phyloP scores from a whole-genome alignment of 2,888 invertebrate species.

The Cerastoderma edule region DNA sequence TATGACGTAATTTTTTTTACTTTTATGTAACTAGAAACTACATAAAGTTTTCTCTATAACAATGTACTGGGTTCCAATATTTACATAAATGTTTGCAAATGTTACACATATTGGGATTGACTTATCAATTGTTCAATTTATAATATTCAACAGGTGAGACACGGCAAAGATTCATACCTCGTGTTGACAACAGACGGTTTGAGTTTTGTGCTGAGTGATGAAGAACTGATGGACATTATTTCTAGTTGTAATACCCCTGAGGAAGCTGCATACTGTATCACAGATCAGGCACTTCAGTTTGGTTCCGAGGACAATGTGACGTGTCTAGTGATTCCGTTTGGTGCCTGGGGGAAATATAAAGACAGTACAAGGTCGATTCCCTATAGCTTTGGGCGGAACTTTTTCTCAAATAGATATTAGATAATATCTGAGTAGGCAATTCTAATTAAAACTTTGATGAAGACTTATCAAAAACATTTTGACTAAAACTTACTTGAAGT shows the following conservation, averaged over 20 bases:
- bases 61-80: too few relatives aligned
- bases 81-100: too few relatives aligned
- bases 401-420: constrained; percentile 53
- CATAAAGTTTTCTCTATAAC: too few relatives aligned
- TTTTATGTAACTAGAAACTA: too few relatives aligned
- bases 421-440: background rate
- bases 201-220: constrained; percentile 84
- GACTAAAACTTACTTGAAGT: background rate
- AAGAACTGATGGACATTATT: constrained; percentile 84
- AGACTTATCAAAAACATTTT: background rate
- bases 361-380: constrained; percentile 67
- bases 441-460: background rate
- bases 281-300: constrained; percentile 85
- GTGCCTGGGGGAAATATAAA: constrained; percentile 85
- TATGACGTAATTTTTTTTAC: too few relatives aligned
- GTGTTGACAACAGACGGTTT: constrained; percentile 85
- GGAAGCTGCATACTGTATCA: constrained; percentile 84
- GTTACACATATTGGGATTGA: too few relatives aligned
- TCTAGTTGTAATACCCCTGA: constrained; percentile 83
- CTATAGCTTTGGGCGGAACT: constrained; percentile 75
- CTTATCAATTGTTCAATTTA: too few relatives aligned
- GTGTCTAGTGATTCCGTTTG: constrained; percentile 85
- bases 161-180: constrained; percentile 85
- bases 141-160: constrained; percentile 82
- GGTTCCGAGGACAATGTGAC: constrained; percentile 86